Percentiles rank a stretch among this genome's conserved stretches.
phyloP scores from a whole-genome alignment of 2,113 vertebrate species.

The Takifugu flavidus region DNA sequence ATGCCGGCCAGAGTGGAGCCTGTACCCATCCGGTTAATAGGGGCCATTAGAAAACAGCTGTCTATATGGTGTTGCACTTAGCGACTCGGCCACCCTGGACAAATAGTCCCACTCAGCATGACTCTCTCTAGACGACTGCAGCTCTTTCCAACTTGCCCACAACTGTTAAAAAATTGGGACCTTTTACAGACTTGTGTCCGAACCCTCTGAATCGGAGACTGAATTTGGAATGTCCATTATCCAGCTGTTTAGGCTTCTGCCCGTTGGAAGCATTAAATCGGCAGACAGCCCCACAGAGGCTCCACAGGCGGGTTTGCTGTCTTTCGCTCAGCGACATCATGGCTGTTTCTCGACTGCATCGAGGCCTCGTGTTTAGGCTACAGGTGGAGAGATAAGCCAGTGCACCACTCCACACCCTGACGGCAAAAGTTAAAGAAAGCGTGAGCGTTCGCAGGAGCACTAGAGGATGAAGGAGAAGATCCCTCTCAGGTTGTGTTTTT shows the following conservation, averaged over 20 bases:
- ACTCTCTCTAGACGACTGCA: conserved; percentile 45
- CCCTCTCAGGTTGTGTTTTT: conserved; percentile 25
- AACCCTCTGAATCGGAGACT: too few relatives aligned
- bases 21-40: conserved; percentile 55
- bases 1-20: conserved; percentile 33
- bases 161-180: too few relatives aligned
- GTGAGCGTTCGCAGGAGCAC: conserved; percentile 10
- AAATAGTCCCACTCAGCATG: conserved; percentile 50
- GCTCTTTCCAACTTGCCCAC: conserved; percentile 19
- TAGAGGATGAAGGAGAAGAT: conserved; percentile 10
- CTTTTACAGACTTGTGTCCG: too few relatives aligned
- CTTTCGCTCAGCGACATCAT: conserved; percentile 24
- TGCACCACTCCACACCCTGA: conserved; percentile 16
- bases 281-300: conserved; percentile 26
- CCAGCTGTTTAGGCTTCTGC: conserved; percentile 1
- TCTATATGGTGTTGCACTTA: conserved; percentile 37
- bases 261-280: conserved; percentile 17
- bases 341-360: conserved; percentile 30
- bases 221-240: too few relatives aligned
- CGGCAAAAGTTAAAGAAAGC: conserved; percentile 23
- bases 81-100: conserved; percentile 45
- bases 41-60: conserved; percentile 60
- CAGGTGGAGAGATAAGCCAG: conserved; percentile 50
- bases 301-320: conserved; percentile 27
- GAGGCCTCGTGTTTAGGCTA: conserved; percentile 47